phyloP scores from a whole-genome alignment of 1,140 invertebrate species.

The Antheraea pernyi region DNA sequence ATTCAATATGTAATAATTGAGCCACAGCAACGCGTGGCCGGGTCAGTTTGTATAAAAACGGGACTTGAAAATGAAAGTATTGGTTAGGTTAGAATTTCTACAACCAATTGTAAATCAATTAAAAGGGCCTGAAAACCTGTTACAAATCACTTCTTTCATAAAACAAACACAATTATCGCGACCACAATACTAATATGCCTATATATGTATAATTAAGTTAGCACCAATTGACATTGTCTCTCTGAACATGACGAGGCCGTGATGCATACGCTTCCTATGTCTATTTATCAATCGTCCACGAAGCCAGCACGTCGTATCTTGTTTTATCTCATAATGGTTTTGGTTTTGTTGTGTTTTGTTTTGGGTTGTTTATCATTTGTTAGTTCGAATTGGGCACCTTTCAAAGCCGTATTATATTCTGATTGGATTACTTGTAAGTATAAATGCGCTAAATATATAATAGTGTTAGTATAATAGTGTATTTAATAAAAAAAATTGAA shows the following conservation, averaged over 20 bases:
- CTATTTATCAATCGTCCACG: neutral
- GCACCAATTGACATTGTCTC: neutral
- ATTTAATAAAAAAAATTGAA: too few relatives aligned
- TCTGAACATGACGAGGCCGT: neutral
- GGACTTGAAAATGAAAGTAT: too few relatives aligned
- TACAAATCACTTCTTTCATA: neutral
- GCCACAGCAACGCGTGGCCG: too few relatives aligned
- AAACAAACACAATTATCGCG: neutral
- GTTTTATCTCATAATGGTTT: neutral
- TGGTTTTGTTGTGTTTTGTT: neutral
- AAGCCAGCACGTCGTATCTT: neutral
- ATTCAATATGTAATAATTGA: too few relatives aligned
- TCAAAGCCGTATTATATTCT: constrained; percentile 31
- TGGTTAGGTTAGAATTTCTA: too few relatives aligned
- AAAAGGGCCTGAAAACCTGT: neutral
- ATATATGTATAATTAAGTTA: constrained; percentile 1
- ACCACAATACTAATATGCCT: neutral
- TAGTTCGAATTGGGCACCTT: constrained; percentile 18
- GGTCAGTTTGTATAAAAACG: too few relatives aligned
- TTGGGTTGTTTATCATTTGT: constrained; percentile 4
- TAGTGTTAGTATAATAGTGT: too few relatives aligned
- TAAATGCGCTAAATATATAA: neutral
- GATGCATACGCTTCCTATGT: neutral
- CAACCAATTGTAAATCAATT: too few relatives aligned
- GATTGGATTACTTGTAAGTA: constrained; percentile 37